Evolutionary conservation across 2,888 invertebrate species (phyloP), one percentile per base, ranked within the genome.

Genomic region (Lumbricus terrestris): DNA sequence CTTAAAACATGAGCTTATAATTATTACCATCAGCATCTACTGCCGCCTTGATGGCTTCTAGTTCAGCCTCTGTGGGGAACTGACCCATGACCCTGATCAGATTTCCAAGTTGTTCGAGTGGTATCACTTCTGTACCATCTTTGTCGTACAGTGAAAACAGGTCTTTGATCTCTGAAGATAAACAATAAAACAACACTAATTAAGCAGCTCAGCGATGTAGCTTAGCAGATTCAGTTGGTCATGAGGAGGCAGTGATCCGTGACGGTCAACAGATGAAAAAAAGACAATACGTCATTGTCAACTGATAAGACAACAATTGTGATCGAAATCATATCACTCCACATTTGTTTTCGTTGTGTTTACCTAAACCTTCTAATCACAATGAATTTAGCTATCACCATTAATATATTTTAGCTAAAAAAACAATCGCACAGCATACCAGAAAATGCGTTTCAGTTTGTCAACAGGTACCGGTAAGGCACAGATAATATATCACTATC

Each of bases 21-120:
- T n/a, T n/a, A n/a, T n/a, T 85, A 85, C 85, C 85, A 15, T 85
- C 85, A 20, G 85, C 85, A 85, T 85, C 85, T 85, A 85, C 37
- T 18, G 34, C 35, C 20, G 85, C 85, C 85, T 85, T 85, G 34
- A 85, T 34, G 35, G 35, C 85, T 34, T 85, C 85, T 85, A 85
- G 85, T 37, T 85, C 85, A 0, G 85, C 85, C 85, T 85, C 13
- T 20, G 85, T 35, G 11, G 85, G 85, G 34, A 33, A 85, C 85
- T 85, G 85, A 37, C 85, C 85, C 85, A 85, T 34, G 20, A 23
- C 35, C 85, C 85, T 85, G 1, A 85, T 34, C 85, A 85, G 34
- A 37, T 34, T 34, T 35, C 85, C 85, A 37, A 85, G 85, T 85
- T 85, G 33, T 16, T 34, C 34, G 35, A 85, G 6, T 34, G 85